Evolutionary conservation across 2,888 invertebrate genomes (phyloP).

Genomic region (Himalopsyche japonica): DNA sequence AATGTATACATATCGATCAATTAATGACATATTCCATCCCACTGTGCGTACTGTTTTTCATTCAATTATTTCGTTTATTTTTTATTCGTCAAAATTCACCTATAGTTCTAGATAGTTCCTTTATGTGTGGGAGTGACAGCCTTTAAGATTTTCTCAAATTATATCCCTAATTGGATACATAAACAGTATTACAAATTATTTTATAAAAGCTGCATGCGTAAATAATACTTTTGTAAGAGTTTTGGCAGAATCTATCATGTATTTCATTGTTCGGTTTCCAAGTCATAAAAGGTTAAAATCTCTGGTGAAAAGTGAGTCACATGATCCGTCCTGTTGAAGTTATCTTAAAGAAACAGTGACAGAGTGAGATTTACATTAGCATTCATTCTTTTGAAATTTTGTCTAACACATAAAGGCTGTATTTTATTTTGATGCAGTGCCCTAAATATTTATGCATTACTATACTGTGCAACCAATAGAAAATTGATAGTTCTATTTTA

Average conservation of each 20-base stretch:
- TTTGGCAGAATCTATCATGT: background rate
- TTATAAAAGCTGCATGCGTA: background rate
- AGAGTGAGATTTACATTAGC: too few relatives aligned
- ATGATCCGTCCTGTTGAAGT: background rate
- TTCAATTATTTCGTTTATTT: background rate
- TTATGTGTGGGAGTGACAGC: constrained; percentile 24
- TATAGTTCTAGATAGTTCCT: constrained; percentile 29
- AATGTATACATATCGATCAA: background rate
- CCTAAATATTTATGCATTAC: too few relatives aligned
- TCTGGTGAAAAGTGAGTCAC: background rate
- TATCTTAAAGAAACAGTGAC: too few relatives aligned
- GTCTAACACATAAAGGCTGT: too few relatives aligned
- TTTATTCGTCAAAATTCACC: constrained; percentile 22
- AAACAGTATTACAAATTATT: background rate
- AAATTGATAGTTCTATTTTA: too few relatives aligned
- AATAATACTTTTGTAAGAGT: background rate
- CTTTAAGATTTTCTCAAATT: background rate
- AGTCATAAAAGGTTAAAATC: background rate
- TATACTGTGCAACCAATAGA: too few relatives aligned
- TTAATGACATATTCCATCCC: background rate
- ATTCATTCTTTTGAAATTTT: too few relatives aligned
- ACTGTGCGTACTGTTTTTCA: background rate
- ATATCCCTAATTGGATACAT: background rate
- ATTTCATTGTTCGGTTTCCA: background rate
- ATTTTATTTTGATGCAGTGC: too few relatives aligned